Percentiles rank a stretch among this genome's conserved stretches.
phyloP scores from a whole-genome alignment of 23 tunicate species.

The Ciona savignyi region DNA sequence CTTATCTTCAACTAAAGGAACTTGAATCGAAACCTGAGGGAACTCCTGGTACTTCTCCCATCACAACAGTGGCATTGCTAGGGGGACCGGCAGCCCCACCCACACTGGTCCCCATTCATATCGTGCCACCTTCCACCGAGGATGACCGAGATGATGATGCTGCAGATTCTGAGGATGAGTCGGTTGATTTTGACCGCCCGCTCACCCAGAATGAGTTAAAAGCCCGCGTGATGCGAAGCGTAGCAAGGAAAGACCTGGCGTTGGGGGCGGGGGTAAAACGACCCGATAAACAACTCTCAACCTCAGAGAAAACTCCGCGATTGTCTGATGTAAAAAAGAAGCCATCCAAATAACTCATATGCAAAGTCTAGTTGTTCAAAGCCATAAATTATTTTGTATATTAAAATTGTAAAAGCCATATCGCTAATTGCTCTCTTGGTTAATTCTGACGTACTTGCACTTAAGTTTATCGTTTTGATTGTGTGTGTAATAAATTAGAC shows the following conservation, averaged over 20 bases:
- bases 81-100: constrained; percentile 83
- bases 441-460: too few species aligned
- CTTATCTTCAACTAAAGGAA: constrained; percentile 77
- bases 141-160: constrained; percentile 67
- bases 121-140: constrained; percentile 82
- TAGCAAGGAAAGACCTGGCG: constrained; percentile 46
- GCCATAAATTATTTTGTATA: too few species aligned
- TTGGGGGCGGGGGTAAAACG: constrained; percentile 25
- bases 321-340: constrained; percentile 30
- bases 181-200: constrained; percentile 73
- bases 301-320: constrained; percentile 54
- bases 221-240: constrained; percentile 47
- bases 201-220: constrained; percentile 75
- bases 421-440: too few species aligned
- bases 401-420: too few species aligned
- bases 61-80: constrained; percentile 56
- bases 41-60: constrained; percentile 49
- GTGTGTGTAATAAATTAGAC: too few species aligned
- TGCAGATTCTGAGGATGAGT: constrained; percentile 70
- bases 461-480: too few species aligned
- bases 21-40: constrained; percentile 73
- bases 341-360: not conserved
- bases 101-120: constrained; percentile 46
- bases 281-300: constrained; percentile 31
- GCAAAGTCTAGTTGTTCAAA: too few species aligned